Percentiles rank a stretch among this genome's conserved stretches.
Conservation (phyloP, 2,113 vertebrate species). For the Oxyura jamaicensis region DNA sequence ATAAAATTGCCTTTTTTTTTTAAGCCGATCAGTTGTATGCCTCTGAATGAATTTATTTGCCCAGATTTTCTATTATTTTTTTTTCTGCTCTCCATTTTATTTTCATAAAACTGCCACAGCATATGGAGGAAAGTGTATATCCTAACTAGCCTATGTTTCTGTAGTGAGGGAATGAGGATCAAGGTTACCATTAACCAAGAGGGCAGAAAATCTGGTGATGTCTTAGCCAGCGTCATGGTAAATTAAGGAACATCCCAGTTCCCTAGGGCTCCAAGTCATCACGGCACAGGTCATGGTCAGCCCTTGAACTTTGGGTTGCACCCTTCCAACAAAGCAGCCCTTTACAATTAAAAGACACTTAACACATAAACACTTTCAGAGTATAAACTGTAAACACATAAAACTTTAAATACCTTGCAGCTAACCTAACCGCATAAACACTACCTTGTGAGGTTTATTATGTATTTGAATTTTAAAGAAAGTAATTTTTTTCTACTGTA, state of each 20-base stretch:
- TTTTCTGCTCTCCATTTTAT: not conserved
- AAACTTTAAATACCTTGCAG: slow-evolving; percentile 8
- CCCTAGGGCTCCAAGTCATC: not conserved
- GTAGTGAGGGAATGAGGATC: not conserved
- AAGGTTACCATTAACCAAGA: not conserved
- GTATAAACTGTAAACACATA: slow-evolving; percentile 3
- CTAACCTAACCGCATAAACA: slow-evolving; percentile 5
- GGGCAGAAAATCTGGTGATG: not conserved
- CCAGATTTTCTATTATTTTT: not conserved
- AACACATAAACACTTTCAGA: not conserved
- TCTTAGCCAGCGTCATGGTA: not conserved
- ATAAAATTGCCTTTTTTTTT: not conserved
- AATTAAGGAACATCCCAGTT: not conserved
- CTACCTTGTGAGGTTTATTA: not conserved
- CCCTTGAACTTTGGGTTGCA: not conserved
- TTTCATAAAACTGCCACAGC: not conserved
- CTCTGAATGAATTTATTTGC: not conserved
- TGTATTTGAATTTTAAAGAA: not conserved
- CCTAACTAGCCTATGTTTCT: not conserved
- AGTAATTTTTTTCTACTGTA: not conserved
- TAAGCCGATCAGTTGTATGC: not conserved
- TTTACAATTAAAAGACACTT: slow-evolving; percentile 21
- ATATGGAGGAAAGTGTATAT: not conserved
- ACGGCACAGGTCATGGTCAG: not conserved
- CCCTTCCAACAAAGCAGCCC: not conserved